These are phyloP conservation scores for Drosophila formosana DNA, from an alignment of 2,888 invertebrate species.

Conservation along the genomic window DNA sequence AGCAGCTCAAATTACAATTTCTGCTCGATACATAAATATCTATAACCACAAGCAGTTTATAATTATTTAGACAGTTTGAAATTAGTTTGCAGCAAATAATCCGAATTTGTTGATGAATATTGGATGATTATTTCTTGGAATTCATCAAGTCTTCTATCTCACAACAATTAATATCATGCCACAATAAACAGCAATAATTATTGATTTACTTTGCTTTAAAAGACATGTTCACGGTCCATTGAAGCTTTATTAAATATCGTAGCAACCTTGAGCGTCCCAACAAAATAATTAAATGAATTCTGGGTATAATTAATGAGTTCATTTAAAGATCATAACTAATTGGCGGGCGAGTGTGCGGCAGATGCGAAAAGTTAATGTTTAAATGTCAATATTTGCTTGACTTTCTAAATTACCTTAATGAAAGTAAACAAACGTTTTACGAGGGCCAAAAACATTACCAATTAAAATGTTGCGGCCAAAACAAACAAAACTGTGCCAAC, in stretches of 20 bases:
- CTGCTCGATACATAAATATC: too few relatives aligned
- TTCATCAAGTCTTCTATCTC: too few relatives aligned
- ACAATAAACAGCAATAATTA: not conserved
- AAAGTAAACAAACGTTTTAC: slow-evolving; percentile 48
- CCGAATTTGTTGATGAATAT: too few relatives aligned
- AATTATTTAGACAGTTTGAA: not conserved
- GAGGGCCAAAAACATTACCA: slow-evolving; percentile 36
- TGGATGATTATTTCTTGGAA: too few relatives aligned
- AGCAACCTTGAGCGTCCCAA: not conserved
- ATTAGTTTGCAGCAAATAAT: not conserved
- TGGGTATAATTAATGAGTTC: not conserved
- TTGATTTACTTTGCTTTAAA: not conserved
- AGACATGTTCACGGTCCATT: not conserved
- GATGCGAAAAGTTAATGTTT: slow-evolving; percentile 9
- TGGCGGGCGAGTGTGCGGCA: not conserved
- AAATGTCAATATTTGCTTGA: slow-evolving; percentile 53
- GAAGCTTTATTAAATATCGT: not conserved
- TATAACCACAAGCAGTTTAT: not conserved
- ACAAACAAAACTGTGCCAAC: slow-evolving; percentile 6
- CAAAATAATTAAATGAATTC: slow-evolving; percentile 2
- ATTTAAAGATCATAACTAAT: slow-evolving; percentile 1
- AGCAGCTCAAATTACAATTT: not conserved
- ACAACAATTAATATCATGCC: not conserved
- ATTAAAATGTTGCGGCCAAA: slow-evolving; percentile 55
- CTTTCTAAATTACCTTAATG: slow-evolving; percentile 62